Evolutionary conservation across 92 coral and sea anemone species (phyloP).

Genomic region (Galaxea fascicularis): DNA sequence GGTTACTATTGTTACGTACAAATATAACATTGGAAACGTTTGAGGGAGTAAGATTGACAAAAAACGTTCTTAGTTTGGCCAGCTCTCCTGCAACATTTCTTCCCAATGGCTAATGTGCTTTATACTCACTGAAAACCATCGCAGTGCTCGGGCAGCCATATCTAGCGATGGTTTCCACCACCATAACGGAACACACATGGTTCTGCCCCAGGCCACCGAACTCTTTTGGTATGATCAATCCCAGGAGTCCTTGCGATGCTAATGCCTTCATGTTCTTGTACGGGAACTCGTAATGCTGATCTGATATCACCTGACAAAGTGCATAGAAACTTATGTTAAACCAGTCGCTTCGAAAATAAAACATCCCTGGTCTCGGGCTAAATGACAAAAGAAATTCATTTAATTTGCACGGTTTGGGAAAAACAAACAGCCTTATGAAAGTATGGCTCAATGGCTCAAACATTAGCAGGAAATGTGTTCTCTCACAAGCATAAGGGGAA

Average conservation of each 20-base stretch:
- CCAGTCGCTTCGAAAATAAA: not conserved
- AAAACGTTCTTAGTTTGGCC: too few relatives aligned
- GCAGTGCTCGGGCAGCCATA: constrained; percentile 57
- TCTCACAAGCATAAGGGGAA: too few relatives aligned
- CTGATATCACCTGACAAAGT: constrained; percentile 35
- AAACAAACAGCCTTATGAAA: too few relatives aligned
- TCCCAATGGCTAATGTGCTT: not conserved
- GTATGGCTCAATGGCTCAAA: too few relatives aligned
- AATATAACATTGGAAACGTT: too few relatives aligned
- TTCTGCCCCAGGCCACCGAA: constrained; percentile 54
- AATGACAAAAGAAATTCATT: too few relatives aligned
- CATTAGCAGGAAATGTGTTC: too few relatives aligned
- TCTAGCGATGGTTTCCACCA: constrained; percentile 53
- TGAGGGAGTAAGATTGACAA: too few relatives aligned
- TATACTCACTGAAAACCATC: constrained; percentile 51
- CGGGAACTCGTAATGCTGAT: constrained; percentile 40
- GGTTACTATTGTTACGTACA: too few relatives aligned
- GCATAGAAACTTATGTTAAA: not conserved
- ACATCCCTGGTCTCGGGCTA: too few relatives aligned
- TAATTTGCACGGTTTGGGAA: too few relatives aligned
- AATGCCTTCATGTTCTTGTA: constrained; percentile 38
- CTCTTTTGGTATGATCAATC: constrained; percentile 46
- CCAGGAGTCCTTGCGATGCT: constrained; percentile 57
- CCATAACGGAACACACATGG: constrained; percentile 51
- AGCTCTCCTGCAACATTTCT: too few relatives aligned